Conservation (phyloP, 2,113 vertebrate species). For the Melozone crissalis region DNA sequence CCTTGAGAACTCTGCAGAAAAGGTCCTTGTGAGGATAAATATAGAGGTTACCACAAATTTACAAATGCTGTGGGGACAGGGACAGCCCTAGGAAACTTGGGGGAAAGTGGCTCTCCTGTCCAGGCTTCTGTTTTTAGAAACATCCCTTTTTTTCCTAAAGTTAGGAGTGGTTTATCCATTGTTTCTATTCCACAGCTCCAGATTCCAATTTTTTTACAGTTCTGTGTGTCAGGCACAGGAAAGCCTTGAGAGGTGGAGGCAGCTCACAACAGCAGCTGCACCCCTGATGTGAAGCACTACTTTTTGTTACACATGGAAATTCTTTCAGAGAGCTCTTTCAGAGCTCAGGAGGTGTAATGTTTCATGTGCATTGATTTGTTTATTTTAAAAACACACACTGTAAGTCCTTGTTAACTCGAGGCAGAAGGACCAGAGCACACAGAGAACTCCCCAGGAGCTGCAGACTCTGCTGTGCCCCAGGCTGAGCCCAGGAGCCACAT, state of each 20-base stretch:
- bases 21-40: not conserved
- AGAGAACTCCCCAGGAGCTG: not conserved
- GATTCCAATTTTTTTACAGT: not conserved
- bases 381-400: not conserved
- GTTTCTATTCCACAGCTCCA: not conserved
- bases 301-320: not conserved
- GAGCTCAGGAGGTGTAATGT: not conserved
- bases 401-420: not conserved
- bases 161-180: not conserved
- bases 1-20: not conserved
- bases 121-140: not conserved
- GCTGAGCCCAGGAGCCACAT: not conserved
- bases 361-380: not conserved
- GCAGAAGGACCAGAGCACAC: not conserved
- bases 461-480: not conserved
- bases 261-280: not conserved
- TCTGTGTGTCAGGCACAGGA: not conserved
- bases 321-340: not conserved
- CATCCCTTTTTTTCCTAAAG: not conserved
- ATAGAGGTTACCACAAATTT: not conserved
- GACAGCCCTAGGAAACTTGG: not conserved
- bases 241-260: not conserved
- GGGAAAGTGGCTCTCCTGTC: not conserved
- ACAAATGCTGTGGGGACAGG: not conserved
- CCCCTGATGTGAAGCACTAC: not conserved